These are phyloP conservation scores for Coturnix japonica DNA, from an alignment of 2,113 vertebrate genomes.

Conservation along the genomic window DNA sequence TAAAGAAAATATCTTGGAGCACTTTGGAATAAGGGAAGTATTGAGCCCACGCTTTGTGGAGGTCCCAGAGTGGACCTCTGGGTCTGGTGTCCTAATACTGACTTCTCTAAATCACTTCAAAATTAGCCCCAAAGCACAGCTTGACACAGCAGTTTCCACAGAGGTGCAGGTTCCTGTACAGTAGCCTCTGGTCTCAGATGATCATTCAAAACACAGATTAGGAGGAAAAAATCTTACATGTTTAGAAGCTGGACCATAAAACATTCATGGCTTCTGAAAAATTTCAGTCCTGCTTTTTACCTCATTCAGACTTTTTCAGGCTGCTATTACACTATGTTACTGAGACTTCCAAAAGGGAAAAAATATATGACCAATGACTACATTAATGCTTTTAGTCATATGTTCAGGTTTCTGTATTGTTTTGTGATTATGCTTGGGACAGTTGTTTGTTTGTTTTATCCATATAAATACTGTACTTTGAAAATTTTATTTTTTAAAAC, in stretches of 20 bases:
- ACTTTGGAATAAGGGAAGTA: background rate
- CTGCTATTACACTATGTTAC: background rate
- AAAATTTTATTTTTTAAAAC: conserved; percentile 34
- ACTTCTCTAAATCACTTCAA: background rate
- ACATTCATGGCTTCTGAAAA: background rate
- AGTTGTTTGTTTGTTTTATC: background rate
- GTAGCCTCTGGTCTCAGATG: background rate
- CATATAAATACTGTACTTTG: conserved; percentile 4
- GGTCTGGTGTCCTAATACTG: background rate
- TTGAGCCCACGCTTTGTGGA: fast-evolving
- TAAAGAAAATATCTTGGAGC: background rate
- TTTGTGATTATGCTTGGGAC: background rate
- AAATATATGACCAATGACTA: background rate
- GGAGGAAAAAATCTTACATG: background rate
- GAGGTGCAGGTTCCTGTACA: background rate
- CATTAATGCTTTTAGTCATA: background rate
- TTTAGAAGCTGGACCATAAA: background rate
- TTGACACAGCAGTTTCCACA: background rate
- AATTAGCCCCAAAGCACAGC: background rate
- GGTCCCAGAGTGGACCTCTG: background rate
- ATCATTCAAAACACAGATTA: background rate
- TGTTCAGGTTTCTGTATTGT: background rate
- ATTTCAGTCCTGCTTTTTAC: background rate
- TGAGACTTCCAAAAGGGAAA: background rate
- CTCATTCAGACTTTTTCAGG: background rate